Conservation (phyloP, 2,797 vertebrate species). For the Cirrhinus molitorella region DNA sequence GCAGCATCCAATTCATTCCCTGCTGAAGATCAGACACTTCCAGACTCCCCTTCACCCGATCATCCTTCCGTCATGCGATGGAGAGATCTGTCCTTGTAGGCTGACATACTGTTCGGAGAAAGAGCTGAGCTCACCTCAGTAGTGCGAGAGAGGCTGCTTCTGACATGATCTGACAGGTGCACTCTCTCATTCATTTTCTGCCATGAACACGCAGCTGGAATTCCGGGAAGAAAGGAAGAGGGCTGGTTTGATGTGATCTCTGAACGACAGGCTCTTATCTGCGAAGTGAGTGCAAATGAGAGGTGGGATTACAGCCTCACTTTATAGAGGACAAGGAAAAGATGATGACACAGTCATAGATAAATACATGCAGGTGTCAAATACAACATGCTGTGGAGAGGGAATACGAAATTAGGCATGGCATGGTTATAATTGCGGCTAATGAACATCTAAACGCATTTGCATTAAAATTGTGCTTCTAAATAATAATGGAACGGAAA, state of each 20-base stretch:
- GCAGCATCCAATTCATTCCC: background rate
- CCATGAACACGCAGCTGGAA: slow-evolving; percentile 43
- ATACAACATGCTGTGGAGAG: slow-evolving; percentile 17
- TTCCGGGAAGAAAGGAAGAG: slow-evolving; percentile 33
- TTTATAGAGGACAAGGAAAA: slow-evolving; percentile 12
- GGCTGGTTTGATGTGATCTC: slow-evolving; percentile 50
- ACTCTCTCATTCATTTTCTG: slow-evolving; percentile 56
- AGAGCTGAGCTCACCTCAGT: slow-evolving; percentile 13
- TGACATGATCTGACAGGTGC: slow-evolving; percentile 58
- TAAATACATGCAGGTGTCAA: slow-evolving; percentile 33
- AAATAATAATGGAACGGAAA: background rate
- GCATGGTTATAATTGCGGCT: background rate
- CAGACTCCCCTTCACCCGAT: slow-evolving; percentile 4
- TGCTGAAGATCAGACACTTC: slow-evolving; percentile 37
- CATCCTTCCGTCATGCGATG: background rate
- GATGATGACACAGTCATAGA: slow-evolving; percentile 34
- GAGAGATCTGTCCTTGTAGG: slow-evolving; percentile 33
- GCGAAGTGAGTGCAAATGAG: slow-evolving; percentile 34
- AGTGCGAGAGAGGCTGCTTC: slow-evolving; percentile 40
- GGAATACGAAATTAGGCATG: slow-evolving; percentile 13
- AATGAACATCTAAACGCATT: background rate
- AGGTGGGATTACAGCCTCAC: slow-evolving; percentile 35
- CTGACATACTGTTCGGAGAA: background rate
- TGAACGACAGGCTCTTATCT: slow-evolving; percentile 53
- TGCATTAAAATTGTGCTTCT: background rate